Evolutionary conservation across 2,113 vertebrate genomes (phyloP), one percentile per base, ranked within the genome.

Genomic region (Glaucomys volans): DNA sequence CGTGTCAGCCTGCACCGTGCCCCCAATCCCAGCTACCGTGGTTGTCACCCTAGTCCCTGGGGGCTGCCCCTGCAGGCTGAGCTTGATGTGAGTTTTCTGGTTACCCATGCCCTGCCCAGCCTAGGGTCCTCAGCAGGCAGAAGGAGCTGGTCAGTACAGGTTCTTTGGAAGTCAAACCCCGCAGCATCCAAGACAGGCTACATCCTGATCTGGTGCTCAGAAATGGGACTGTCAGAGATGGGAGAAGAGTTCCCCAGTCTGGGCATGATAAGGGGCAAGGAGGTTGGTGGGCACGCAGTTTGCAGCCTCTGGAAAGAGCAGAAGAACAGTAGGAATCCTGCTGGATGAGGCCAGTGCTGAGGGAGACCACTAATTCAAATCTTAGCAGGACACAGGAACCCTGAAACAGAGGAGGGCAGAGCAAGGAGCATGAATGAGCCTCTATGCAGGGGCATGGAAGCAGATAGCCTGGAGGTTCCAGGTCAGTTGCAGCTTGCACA

Each of bases 11-110:
- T 0, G 35, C 3, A 26, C 59, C 10, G 2, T 28, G 57, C 95
- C 85, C 94, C 88, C 72, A 59, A 4, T 77, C 76, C 44, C 80
- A 95, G 88, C 59, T 71, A 88, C 42, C 50, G 30, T 12, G 26
- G 42, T 35, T 80, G 57, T 95, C 95, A 96, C 80, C 87, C 42
- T 64, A n/a, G 57, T 14, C 71, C 64, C 26, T 52, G 69, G 84
- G 57, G 66, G 50, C 84, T 14, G 4, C 81, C 3, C 1, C 71
- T 20, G n/a, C 37, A 66, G 54, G 44, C 88, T 17, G 9, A 66
- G 30, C 59, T 62, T 26, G 28, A 42, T 52, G 14, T 52, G 81
- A 52, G 37, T 28, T 67, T 79, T 69, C 47, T 69, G 42, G 54
- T 76, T 67, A 37, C 37, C 64, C 24, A 74, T 11, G 16, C n/a